Conservation (phyloP, 1,140 invertebrate species). For the Drosophila hydei region DNA sequence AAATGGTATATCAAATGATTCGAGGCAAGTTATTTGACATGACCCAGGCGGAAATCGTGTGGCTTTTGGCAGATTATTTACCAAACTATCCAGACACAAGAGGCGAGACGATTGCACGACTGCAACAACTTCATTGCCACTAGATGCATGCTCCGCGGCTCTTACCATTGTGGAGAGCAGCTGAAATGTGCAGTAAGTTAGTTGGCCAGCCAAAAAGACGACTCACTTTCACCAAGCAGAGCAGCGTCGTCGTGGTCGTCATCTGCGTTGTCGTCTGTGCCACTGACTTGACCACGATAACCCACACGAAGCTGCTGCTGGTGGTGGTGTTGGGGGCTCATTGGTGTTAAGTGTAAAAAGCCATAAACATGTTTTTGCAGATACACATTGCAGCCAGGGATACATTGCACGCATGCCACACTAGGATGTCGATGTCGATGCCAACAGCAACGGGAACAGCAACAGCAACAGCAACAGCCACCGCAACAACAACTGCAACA, state of each 20-base stretch:
- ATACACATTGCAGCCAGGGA: constrained; percentile 12
- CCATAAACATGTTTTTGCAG: constrained; percentile 42
- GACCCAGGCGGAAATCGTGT: too few relatives aligned
- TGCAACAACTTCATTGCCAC: constrained; percentile 5
- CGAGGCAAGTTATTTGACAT: too few relatives aligned
- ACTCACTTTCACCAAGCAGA: constrained; percentile 34
- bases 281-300: constrained; percentile 23
- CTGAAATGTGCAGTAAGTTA: constrained; percentile 6
- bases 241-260: neutral
- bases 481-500: constrained; percentile 17
- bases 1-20: neutral
- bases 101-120: neutral
- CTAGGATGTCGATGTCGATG: constrained; percentile 26
- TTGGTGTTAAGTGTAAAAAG: constrained; percentile 33
- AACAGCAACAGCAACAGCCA: neutral
- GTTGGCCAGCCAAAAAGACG: constrained; percentile 6
- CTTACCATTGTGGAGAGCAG: constrained; percentile 1
- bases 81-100: neutral
- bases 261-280: constrained; percentile 9
- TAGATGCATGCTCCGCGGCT: neutral
- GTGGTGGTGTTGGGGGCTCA: constrained; percentile 10
- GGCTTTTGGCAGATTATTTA: neutral
- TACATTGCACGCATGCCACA: constrained; percentile 42
- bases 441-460: constrained; percentile 22
- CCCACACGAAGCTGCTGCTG: neutral